Conservation (phyloP, 2,888 invertebrate species). For the Clusia tigrina region DNA sequence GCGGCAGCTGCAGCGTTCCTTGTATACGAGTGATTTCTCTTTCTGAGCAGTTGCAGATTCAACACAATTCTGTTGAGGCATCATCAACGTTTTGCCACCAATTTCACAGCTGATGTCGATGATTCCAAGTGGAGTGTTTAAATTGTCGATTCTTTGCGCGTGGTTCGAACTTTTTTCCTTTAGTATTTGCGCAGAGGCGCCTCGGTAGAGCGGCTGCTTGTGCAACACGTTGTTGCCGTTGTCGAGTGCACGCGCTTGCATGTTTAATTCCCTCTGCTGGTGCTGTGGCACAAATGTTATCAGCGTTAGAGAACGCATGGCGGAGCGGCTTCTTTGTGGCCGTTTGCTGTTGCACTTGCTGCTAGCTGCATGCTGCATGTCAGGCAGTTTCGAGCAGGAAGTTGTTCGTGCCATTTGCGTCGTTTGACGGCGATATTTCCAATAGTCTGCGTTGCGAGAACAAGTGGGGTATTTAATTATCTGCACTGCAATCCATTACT, state of each 20-base stretch:
- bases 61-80: slow-evolving; percentile 16
- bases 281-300: background rate
- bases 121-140: slow-evolving; percentile 26
- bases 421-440: background rate
- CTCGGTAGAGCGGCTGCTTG: slow-evolving; percentile 37
- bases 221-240: slow-evolving; percentile 1
- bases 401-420: slow-evolving; percentile 1
- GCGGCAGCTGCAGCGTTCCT: slow-evolving; percentile 25
- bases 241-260: slow-evolving; percentile 36
- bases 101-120: slow-evolving; percentile 30
- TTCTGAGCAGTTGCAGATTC: background rate
- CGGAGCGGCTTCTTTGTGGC: background rate
- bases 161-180: slow-evolving; percentile 37
- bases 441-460: background rate
- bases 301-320: no score
- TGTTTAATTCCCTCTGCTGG: slow-evolving; percentile 23
- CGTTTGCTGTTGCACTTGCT: background rate
- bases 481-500: background rate
- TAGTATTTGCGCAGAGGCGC: slow-evolving; percentile 50
- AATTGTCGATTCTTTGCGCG: slow-evolving; percentile 11
- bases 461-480: slow-evolving; percentile 7
- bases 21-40: slow-evolving; percentile 20
- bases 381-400: slow-evolving; percentile 3
- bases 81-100: slow-evolving; percentile 23
- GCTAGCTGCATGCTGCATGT: background rate